Percentiles rank a stretch among this genome's conserved stretches.
These are phyloP conservation scores for Cephus runcator DNA, from an alignment of 2,888 invertebrate genomes.

Conservation along the genomic window DNA sequence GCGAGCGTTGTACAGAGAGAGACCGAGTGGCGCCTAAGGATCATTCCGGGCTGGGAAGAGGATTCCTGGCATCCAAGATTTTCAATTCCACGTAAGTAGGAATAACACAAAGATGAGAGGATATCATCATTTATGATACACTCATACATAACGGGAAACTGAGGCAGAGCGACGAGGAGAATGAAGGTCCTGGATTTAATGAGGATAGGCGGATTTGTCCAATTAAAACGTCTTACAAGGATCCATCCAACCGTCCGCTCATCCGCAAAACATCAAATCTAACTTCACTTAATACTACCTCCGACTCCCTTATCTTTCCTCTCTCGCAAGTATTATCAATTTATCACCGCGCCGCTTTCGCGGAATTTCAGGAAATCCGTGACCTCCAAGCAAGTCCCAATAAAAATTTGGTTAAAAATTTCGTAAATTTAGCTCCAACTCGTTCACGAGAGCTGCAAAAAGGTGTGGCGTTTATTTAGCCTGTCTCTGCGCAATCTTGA, in stretches of 20 bases:
- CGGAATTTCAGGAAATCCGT: not conserved
- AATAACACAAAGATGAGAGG: slow-evolving; percentile 58
- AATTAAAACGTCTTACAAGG: slow-evolving; percentile 66
- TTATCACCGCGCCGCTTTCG: not conserved
- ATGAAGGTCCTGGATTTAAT: slow-evolving; percentile 57
- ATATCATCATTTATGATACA: slow-evolving; percentile 45
- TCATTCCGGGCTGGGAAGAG: not conserved
- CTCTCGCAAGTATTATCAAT: not conserved
- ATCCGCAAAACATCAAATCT: slow-evolving; percentile 57
- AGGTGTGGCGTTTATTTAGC: not conserved
- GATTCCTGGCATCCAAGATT: slow-evolving; percentile 40
- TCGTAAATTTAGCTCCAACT: not conserved
- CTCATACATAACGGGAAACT: slow-evolving; percentile 1
- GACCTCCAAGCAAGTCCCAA: not conserved
- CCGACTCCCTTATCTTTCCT: not conserved
- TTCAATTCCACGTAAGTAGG: slow-evolving; percentile 53
- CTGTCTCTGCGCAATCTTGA: not conserved
- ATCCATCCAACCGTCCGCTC: slow-evolving; percentile 56
- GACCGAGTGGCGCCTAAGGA: slow-evolving; percentile 1
- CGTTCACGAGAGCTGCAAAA: not conserved
- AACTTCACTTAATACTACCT: slow-evolving; percentile 34
- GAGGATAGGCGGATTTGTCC: slow-evolving; percentile 67
- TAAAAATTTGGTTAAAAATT: not conserved
- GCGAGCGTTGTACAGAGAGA: not conserved
- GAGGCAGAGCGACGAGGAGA: slow-evolving; percentile 22